Percentiles rank a stretch among this genome's conserved stretches.
Evolutionary conservation across 2,888 invertebrate species (phyloP).

Genomic region (Pilophorus perplexus): DNA sequence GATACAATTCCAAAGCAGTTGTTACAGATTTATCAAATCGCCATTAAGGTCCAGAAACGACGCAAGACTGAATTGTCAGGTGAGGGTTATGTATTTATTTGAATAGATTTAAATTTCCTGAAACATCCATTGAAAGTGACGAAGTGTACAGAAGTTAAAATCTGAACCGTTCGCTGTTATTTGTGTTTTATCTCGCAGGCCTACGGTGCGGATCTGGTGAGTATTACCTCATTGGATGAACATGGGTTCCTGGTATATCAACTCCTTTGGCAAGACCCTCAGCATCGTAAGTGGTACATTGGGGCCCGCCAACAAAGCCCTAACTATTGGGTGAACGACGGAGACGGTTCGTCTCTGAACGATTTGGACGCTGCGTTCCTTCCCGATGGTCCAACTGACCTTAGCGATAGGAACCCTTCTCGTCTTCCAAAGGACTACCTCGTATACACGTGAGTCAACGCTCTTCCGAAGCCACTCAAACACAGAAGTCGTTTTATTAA

Average conservation of each 20-base stretch:
- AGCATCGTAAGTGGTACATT: constrained; percentile 82
- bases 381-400: constrained; percentile 58
- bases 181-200: constrained; percentile 56
- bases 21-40: constrained; percentile 87
- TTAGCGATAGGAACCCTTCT: constrained; percentile 45
- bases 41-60: constrained; percentile 76
- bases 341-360: constrained; percentile 72
- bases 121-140: no score
- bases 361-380: constrained; percentile 81
- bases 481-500: no score
- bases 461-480: background rate
- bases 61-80: constrained; percentile 75
- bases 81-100: no score
- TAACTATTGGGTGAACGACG: constrained; percentile 78
- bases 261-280: constrained; percentile 78
- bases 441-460: constrained; percentile 61
- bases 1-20: constrained; percentile 75
- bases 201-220: constrained; percentile 74
- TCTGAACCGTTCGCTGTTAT: no score
- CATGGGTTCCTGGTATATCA: constrained; percentile 82
- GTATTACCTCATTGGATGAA: constrained; percentile 78
- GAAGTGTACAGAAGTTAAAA: no score
- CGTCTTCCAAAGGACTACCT: constrained; percentile 63
- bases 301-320: constrained; percentile 72
- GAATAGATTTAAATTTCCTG: no score